Evolutionary conservation across 2,797 vertebrate species (phyloP).

Genomic region (Garrulus glandarius): DNA sequence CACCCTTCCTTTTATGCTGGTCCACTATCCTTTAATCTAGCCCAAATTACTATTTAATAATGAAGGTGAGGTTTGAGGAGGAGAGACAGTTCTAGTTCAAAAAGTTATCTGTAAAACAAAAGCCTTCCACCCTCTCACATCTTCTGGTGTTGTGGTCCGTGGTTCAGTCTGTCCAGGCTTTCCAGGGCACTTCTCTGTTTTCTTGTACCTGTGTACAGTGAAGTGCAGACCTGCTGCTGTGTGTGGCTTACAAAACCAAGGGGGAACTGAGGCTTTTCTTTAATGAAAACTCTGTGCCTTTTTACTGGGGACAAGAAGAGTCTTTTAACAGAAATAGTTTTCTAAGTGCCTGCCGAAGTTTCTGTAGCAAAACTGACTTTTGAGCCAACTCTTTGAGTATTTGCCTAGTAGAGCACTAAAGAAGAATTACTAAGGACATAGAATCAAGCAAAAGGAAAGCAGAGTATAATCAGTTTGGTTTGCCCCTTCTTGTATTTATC

Average conservation of each 20-base stretch:
- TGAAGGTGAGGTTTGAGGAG: neutral
- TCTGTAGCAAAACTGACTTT: neutral
- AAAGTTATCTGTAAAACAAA: constrained; percentile 1
- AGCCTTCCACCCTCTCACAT: neutral
- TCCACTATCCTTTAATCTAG: constrained; percentile 48
- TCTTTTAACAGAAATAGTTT: neutral
- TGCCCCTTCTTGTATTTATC: neutral
- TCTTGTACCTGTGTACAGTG: neutral
- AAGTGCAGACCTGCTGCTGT: neutral
- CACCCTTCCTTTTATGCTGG: neutral
- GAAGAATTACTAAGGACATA: neutral
- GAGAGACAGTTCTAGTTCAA: neutral
- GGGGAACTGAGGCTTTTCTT: neutral
- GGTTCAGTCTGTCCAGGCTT: neutral
- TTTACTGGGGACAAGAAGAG: neutral
- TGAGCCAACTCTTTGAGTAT: neutral
- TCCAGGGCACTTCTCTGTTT: neutral
- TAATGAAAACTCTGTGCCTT: neutral
- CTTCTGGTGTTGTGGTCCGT: neutral
- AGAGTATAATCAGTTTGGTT: neutral
- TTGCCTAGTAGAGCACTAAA: neutral
- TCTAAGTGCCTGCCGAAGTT: neutral
- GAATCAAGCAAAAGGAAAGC: neutral
- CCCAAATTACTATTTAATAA: constrained; percentile 18
- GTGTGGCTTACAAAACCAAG: neutral